These are phyloP conservation scores for Cryptoprocta ferox DNA, from an alignment of 2,797 vertebrate genomes.

Conservation along the genomic window DNA sequence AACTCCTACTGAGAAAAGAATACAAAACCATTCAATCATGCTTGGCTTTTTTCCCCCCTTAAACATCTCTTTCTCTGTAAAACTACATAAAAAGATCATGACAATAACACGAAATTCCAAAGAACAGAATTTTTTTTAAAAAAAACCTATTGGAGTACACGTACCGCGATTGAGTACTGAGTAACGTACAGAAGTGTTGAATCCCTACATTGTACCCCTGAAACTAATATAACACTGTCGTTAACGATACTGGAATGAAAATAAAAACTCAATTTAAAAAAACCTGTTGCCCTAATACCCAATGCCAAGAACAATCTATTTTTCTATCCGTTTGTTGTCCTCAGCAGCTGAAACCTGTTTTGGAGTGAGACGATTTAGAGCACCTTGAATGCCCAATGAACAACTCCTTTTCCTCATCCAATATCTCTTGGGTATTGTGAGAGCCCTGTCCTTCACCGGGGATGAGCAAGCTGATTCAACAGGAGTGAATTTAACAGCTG, in stretches of 20 bases:
- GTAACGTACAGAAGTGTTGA: not conserved
- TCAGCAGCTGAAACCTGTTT: not conserved
- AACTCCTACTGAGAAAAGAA: not conserved
- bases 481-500: not conserved
- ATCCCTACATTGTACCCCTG: not conserved
- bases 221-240: not conserved
- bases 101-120: conserved; percentile 19
- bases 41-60: not conserved
- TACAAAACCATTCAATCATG: not conserved
- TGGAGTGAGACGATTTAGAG: not conserved
- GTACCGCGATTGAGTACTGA: not conserved
- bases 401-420: not conserved
- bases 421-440: not conserved
- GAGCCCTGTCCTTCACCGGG: not conserved
- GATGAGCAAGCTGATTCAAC: not conserved
- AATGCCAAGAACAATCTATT: not conserved
- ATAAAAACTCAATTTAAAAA: not conserved
- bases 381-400: not conserved
- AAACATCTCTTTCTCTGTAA: conserved; percentile 19
- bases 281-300: not conserved
- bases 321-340: not conserved
- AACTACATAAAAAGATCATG: not conserved
- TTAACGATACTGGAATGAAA: not conserved
- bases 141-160: not conserved
- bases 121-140: not conserved